Evolutionary conservation across 2,797 vertebrate genomes (phyloP).

Genomic region (Antrozous pallidus): DNA sequence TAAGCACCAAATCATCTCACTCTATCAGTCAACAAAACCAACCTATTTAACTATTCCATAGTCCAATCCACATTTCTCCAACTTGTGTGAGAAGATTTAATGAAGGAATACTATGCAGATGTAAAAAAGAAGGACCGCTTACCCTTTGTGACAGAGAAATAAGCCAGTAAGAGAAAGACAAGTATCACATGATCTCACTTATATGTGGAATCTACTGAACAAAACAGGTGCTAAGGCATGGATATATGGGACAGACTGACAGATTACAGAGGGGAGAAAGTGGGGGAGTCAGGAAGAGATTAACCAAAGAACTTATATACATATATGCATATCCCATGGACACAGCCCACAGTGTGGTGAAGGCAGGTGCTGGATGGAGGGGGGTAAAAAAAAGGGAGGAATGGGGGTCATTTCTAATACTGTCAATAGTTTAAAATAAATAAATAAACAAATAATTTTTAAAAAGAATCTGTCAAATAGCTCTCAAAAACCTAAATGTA

Average conservation of each 20-base stretch:
- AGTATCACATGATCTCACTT: neutral
- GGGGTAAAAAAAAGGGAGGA: neutral
- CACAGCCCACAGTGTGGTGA: neutral
- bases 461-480: neutral
- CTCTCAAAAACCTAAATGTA: conserved; percentile 3
- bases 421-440: neutral
- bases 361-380: neutral
- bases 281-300: neutral
- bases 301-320: neutral
- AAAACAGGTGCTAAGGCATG: neutral
- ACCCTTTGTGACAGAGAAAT: neutral
- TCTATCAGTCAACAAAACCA: conserved; percentile 37
- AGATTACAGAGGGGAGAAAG: neutral
- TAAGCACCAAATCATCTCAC: conserved; percentile 40
- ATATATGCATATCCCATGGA: neutral
- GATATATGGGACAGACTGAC: neutral
- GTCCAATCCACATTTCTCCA: conserved; percentile 37
- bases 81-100: neutral
- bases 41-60: conserved; percentile 12
- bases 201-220: neutral
- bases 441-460: neutral
- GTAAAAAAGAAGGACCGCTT: neutral
- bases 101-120: neutral
- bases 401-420: neutral
- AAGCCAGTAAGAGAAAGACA: neutral